Evolutionary conservation across 2,888 invertebrate genomes (phyloP).

Genomic region (Gari tellinella): DNA sequence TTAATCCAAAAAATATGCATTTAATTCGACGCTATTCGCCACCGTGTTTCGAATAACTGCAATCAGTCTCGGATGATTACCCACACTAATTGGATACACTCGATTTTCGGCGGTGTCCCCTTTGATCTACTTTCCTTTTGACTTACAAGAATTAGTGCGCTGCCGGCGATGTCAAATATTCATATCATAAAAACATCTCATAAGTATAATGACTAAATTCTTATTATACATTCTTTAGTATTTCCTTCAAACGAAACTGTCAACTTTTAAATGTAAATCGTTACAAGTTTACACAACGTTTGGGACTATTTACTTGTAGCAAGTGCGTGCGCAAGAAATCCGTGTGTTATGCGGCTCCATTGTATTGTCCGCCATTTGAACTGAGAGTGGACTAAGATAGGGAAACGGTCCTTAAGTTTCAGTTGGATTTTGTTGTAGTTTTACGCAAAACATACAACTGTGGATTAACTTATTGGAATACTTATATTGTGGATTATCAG

Average conservation of each 20-base stretch:
- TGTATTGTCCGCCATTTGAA: constrained; percentile 82
- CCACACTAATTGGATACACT: constrained; percentile 49
- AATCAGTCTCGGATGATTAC: constrained; percentile 34
- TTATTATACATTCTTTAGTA: too few species aligned
- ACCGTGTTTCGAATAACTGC: constrained; percentile 2
- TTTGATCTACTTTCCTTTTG: constrained; percentile 66
- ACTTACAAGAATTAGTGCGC: constrained; percentile 48
- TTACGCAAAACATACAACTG: constrained; percentile 9
- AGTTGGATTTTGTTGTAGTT: constrained; percentile 52
- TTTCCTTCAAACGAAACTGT: too few species aligned
- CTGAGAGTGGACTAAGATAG: constrained; percentile 67
- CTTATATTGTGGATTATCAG: constrained; percentile 36
- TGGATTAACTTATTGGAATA: constrained; percentile 8
- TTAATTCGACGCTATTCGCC: too few species aligned
- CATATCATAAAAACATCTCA: too few species aligned
- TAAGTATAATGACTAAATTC: too few species aligned
- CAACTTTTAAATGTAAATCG: too few species aligned
- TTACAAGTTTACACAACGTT: too few species aligned
- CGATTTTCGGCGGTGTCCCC: constrained; percentile 58
- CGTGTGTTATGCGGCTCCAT: constrained; percentile 78
- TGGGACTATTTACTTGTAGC: constrained; percentile 56
- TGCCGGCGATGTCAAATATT: background rate
- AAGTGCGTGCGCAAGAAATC: constrained; percentile 74
- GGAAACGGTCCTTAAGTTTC: constrained; percentile 53
- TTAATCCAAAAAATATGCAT: too few species aligned